Conservation (phyloP, 1,140 invertebrate genomes). For the Leguminivora glycinivorella region DNA sequence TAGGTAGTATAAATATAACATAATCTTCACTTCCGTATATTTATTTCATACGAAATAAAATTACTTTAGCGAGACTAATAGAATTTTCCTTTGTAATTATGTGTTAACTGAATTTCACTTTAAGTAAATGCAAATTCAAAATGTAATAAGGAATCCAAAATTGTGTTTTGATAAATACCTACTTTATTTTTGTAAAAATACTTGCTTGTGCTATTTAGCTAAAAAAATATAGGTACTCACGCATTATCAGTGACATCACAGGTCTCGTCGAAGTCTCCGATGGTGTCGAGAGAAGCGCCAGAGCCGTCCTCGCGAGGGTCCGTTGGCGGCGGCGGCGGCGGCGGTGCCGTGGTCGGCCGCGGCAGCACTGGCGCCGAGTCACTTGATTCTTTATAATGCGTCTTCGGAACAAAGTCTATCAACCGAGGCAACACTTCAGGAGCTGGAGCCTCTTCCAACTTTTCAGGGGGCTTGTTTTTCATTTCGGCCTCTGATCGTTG, state of each 20-base stretch:
- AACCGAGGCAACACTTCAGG: slow-evolving; percentile 81
- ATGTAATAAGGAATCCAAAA: too few relatives aligned
- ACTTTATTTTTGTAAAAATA: slow-evolving; percentile 25
- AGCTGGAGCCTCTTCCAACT: slow-evolving; percentile 52
- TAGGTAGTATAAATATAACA: too few relatives aligned
- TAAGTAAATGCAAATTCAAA: too few relatives aligned
- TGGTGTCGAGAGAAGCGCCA: slow-evolving; percentile 80
- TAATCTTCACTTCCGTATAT: too few relatives aligned
- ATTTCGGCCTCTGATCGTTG: slow-evolving; percentile 74
- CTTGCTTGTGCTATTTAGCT: background rate
- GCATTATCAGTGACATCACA: slow-evolving; percentile 62
- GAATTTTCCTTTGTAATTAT: too few relatives aligned
- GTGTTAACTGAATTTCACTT: too few relatives aligned
- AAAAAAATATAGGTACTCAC: slow-evolving; percentile 53
- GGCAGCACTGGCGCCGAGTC: slow-evolving; percentile 48
- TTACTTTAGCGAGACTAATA: too few relatives aligned
- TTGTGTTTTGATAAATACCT: too few relatives aligned
- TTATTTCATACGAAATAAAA: too few relatives aligned
- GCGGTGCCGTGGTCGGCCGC: slow-evolving; percentile 60
- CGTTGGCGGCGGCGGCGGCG: slow-evolving; percentile 54
- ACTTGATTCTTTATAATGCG: slow-evolving; percentile 67
- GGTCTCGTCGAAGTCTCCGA: slow-evolving; percentile 83
- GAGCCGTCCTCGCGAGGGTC: slow-evolving; percentile 72
- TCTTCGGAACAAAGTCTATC: slow-evolving; percentile 84
- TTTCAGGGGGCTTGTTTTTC: slow-evolving; percentile 61